Evolutionary conservation across 2,113 vertebrate genomes (phyloP), one percentile per base, ranked within the genome.

Genomic region (Felis chaus): DNA sequence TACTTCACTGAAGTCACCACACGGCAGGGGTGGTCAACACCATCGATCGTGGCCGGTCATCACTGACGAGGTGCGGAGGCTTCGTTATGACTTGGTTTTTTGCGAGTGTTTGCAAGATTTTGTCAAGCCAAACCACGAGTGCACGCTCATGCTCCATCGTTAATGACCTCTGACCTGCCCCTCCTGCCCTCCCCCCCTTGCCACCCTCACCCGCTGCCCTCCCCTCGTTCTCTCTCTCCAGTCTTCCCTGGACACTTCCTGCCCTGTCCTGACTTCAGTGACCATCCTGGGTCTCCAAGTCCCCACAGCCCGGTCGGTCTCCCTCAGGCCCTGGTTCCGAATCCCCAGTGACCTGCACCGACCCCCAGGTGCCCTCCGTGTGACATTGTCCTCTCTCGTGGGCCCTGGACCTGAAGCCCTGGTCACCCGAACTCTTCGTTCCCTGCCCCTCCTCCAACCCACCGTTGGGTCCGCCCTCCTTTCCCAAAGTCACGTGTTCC

Each of bases 151-250:
- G 10, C 25, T 50, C 31, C 3, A 12, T 68, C 19, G 3, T 33
- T 1, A 55, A 0, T 9, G 27, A 66, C 4, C 5, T 45, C 50
- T 4, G n/a, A 7, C 12, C 1, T 19, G 45, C 48, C 29, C 29
- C 45, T 65, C 61, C 74, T n/a, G 15, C 48, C 10, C 15, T 39
- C 10, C 29, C 21, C 36, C 3, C 21, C 29, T 25, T 18, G n/a
- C 12, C 27, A 61, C 19, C 36, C 55, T 45, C 14, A 4, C 61
- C 0, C 0, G 3, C 16, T 0, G 3, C 31, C 53, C 9, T 73
- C 71, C 15, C 41, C 31, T 45, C 11, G 11, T 19, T 50, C 66
- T 45, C 21, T 57, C 63, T 66, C 29, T 15, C 5, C 7, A 31
- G 15, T 33, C 10, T 71, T 14, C 15, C 50, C 29, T 16, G 4